Evolutionary conservation across 2,113 vertebrate genomes (phyloP).

Genomic region (Myanophis thanlyinensis): DNA sequence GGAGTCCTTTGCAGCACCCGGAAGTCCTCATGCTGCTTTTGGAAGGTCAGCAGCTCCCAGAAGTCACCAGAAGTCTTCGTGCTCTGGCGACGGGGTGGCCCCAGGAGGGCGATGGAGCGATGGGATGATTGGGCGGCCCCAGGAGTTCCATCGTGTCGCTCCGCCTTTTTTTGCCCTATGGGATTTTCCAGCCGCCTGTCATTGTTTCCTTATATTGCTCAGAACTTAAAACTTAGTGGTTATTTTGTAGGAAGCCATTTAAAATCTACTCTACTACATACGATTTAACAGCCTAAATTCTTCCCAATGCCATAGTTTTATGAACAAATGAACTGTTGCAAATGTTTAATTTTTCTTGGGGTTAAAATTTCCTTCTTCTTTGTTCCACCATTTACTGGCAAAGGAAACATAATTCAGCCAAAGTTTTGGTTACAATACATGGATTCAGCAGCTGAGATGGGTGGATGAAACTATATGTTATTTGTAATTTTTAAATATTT

Average conservation of each 20-base stretch:
- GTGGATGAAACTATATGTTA: background rate
- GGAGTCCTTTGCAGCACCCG: no score
- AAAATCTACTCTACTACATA: background rate
- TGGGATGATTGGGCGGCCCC: no score
- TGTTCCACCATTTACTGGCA: background rate
- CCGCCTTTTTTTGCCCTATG: no score
- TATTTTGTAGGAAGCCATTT: background rate
- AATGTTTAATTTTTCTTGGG: background rate
- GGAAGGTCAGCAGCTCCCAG: no score
- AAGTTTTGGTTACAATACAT: background rate
- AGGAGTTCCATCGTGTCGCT: no score
- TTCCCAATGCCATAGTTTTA: background rate
- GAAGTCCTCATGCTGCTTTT: no score
- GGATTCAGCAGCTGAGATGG: background rate
- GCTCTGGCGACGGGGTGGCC: no score
- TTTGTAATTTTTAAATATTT: background rate
- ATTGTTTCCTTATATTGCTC: background rate
- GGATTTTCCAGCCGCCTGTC: no score
- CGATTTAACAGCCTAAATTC: background rate
- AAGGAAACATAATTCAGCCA: background rate
- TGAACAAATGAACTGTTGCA: background rate
- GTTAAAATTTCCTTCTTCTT: background rate
- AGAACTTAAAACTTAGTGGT: background rate
- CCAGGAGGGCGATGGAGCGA: no score
- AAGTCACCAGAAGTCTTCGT: no score